These are phyloP conservation scores for Onychorhynchus coronatus DNA, from an alignment of 2,113 vertebrate genomes.

Conservation along the genomic window DNA sequence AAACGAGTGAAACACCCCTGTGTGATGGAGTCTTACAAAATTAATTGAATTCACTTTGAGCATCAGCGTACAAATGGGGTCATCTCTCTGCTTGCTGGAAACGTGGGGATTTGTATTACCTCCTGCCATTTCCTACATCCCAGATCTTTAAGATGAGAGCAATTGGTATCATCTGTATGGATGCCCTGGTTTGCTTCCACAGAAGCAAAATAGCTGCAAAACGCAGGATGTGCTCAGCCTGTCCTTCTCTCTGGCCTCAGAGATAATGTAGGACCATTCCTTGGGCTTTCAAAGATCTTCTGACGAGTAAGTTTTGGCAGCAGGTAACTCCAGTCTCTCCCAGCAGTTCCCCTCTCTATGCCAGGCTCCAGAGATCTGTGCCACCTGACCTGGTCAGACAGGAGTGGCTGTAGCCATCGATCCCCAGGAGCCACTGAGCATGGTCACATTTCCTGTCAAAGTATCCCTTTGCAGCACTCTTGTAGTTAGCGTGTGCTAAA, in stretches of 20 bases:
- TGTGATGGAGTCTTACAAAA: neutral
- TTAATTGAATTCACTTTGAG: constrained; percentile 19
- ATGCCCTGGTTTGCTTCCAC: neutral
- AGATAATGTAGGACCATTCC: neutral
- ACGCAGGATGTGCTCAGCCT: neutral
- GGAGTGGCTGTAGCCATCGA: neutral
- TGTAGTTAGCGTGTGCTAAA: neutral
- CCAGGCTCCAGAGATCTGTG: neutral
- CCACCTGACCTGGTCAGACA: neutral
- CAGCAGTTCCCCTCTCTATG: neutral
- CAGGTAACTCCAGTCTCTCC: neutral
- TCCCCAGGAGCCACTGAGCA: accelerated
- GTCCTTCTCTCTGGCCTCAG: neutral
- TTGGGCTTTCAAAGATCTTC: neutral
- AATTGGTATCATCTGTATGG: accelerated
- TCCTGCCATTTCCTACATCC: neutral
- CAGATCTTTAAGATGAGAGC: neutral
- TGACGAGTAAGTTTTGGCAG: neutral
- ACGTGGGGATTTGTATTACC: neutral
- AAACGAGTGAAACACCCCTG: neutral
- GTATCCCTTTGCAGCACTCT: accelerated
- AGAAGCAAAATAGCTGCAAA: neutral
- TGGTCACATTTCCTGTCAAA: neutral
- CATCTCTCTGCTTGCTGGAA: constrained; percentile 9
- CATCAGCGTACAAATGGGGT: constrained; percentile 5